Conservation (phyloP, 1,140 invertebrate species). For the Stegodyphus mimosarum region DNA sequence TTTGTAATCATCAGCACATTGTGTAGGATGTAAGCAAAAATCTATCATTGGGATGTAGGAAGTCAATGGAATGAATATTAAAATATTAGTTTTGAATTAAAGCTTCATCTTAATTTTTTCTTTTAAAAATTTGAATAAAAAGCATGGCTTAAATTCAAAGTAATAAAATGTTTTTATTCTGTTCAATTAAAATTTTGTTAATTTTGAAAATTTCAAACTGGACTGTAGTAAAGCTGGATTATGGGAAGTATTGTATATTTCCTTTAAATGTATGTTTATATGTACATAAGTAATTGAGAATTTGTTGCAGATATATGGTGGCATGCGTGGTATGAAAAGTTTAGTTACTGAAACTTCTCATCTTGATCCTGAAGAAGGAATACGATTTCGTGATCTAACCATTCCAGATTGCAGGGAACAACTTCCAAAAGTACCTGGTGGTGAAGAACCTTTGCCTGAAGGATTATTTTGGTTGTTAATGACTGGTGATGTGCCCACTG, state of each 20-base stretch:
- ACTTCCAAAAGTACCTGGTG: slow-evolving; percentile 72
- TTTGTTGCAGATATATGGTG: slow-evolving; percentile 72
- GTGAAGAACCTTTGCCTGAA: slow-evolving; percentile 74
- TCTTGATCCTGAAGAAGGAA: slow-evolving; percentile 74
- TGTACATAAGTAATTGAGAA: neutral
- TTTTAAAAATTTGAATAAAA: too few relatives aligned
- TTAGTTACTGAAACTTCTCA: slow-evolving; percentile 75
- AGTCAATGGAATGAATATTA: too few relatives aligned
- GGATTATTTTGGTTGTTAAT: slow-evolving; percentile 74
- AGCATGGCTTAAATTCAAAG: too few relatives aligned
- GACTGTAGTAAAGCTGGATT: too few relatives aligned
- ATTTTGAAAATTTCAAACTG: too few relatives aligned
- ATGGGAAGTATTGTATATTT: neutral
- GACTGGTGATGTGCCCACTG: slow-evolving; percentile 73
- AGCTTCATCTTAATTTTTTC: too few relatives aligned
- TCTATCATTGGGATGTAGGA: too few relatives aligned
- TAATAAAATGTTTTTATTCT: too few relatives aligned
- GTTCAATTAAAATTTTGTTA: too few relatives aligned
- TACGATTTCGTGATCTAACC: slow-evolving; percentile 74
- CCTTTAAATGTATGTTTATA: neutral
- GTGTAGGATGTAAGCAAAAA: too few relatives aligned
- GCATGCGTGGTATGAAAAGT: slow-evolving; percentile 74
- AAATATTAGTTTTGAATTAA: too few relatives aligned
- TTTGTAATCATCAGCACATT: too few relatives aligned
- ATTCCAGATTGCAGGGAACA: slow-evolving; percentile 74